Evolutionary conservation across 2,888 invertebrate genomes (phyloP).

Genomic region (Pseudococcus viburni): DNA sequence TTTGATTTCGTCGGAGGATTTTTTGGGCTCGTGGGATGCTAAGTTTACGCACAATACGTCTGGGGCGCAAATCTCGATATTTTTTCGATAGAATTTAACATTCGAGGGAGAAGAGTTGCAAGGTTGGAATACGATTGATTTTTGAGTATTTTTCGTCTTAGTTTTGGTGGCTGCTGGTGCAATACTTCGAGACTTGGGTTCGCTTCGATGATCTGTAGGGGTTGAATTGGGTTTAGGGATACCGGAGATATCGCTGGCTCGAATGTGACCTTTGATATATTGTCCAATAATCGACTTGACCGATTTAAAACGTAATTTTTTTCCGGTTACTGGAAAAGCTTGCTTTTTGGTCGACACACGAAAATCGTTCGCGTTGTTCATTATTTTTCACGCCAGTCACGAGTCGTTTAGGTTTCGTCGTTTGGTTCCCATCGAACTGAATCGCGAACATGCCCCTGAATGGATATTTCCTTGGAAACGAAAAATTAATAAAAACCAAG

Average conservation of each 20-base stretch:
- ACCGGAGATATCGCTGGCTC: background rate
- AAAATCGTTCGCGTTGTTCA: background rate
- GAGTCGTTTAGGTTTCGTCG: background rate
- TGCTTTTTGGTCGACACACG: background rate
- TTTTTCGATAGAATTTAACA: background rate
- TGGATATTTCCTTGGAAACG: no score
- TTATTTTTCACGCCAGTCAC: background rate
- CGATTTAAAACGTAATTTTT: background rate
- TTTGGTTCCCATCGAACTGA: no score
- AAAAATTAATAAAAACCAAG: no score
- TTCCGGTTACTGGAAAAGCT: background rate
- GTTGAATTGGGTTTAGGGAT: no score
- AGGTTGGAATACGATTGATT: background rate
- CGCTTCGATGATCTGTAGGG: background rate
- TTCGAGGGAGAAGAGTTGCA: background rate
- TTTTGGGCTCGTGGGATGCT: background rate
- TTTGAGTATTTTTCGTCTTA: background rate
- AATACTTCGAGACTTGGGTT: background rate
- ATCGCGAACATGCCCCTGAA: no score
- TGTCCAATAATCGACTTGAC: conserved; percentile 1
- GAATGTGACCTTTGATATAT: background rate
- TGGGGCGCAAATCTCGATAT: conserved; percentile 31
- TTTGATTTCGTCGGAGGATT: background rate
- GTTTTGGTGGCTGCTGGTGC: no score
- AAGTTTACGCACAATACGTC: conserved; percentile 32